Percentiles rank a stretch among this genome's conserved stretches.
Evolutionary conservation across 2,888 invertebrate genomes (phyloP).

Genomic region (Quadroppia sp.): DNA sequence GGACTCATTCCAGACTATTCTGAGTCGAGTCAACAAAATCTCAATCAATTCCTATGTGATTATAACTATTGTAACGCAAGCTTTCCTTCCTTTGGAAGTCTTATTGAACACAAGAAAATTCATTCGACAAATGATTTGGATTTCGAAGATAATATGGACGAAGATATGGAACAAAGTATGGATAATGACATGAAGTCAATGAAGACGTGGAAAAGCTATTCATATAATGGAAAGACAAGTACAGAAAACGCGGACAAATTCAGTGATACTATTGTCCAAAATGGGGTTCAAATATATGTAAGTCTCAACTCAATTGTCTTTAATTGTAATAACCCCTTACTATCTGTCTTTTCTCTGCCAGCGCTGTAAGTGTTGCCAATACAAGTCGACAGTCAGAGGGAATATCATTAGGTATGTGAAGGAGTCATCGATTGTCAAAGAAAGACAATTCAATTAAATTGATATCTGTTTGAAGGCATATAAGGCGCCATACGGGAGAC

Average conservation of each 20-base stretch:
- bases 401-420: neutral
- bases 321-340: neutral
- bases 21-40: neutral
- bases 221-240: slow-evolving; percentile 10
- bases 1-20: neutral
- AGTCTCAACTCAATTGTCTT: too few relatives aligned
- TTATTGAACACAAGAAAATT: slow-evolving; percentile 20
- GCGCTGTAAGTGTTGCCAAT: neutral
- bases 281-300: neutral
- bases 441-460: neutral
- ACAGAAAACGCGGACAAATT: neutral
- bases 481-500: slow-evolving; percentile 12
- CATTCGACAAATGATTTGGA: neutral
- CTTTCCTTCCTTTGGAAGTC: neutral
- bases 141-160: neutral
- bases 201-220: neutral
- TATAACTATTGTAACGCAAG: slow-evolving; percentile 7
- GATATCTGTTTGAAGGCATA: neutral
- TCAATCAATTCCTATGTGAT: neutral
- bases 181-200: neutral
- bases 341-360: too few relatives aligned
- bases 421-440: neutral
- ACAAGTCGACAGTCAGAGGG: neutral
- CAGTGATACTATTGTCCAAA: neutral
- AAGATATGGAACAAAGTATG: neutral